Percentiles rank a stretch among this genome's conserved stretches.
phyloP scores from a whole-genome alignment of 2,888 invertebrate species.

The Ditylenchus weischeri region DNA sequence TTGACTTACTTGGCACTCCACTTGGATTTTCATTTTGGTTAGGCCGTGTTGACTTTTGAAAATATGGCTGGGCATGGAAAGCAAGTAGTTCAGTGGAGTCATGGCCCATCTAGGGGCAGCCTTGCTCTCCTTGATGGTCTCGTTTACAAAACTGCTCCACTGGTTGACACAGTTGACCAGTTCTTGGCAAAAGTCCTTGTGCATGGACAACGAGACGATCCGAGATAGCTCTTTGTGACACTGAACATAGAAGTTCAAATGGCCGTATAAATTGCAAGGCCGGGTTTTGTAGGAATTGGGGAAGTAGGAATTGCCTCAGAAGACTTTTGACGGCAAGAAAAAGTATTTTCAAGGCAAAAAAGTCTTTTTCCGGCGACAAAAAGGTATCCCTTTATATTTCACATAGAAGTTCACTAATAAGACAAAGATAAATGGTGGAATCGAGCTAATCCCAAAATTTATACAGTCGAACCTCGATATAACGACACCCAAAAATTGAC shows the following conservation, averaged over 20 bases:
- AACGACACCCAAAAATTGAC: too few relatives aligned
- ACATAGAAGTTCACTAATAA: too few relatives aligned
- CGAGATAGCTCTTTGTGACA: constrained; percentile 27
- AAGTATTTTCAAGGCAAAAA: too few relatives aligned
- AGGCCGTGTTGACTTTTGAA: constrained; percentile 7
- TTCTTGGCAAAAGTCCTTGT: constrained; percentile 22
- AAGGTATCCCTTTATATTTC: too few relatives aligned
- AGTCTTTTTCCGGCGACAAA: too few relatives aligned
- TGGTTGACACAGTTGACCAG: constrained; percentile 22
- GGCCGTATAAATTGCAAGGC: too few relatives aligned
- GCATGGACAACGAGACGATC: constrained; percentile 23
- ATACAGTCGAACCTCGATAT: too few relatives aligned
- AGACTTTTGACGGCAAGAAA: too few relatives aligned
- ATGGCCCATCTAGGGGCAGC: constrained; percentile 25
- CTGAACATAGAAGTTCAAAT: constrained; percentile 8
- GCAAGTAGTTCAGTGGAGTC: constrained; percentile 26
- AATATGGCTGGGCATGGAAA: constrained; percentile 18
- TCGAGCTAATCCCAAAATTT: too few relatives aligned
- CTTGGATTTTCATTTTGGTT: constrained; percentile 1
- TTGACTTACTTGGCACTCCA: not conserved
- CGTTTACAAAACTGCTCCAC: constrained; percentile 25
- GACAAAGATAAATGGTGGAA: too few relatives aligned
- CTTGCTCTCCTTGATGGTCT: constrained; percentile 18
- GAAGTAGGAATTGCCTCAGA: too few relatives aligned
- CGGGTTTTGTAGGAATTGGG: too few relatives aligned